These are phyloP conservation scores for Parotia lawesii DNA, from an alignment of 2,113 vertebrate species.

Conservation along the genomic window DNA sequence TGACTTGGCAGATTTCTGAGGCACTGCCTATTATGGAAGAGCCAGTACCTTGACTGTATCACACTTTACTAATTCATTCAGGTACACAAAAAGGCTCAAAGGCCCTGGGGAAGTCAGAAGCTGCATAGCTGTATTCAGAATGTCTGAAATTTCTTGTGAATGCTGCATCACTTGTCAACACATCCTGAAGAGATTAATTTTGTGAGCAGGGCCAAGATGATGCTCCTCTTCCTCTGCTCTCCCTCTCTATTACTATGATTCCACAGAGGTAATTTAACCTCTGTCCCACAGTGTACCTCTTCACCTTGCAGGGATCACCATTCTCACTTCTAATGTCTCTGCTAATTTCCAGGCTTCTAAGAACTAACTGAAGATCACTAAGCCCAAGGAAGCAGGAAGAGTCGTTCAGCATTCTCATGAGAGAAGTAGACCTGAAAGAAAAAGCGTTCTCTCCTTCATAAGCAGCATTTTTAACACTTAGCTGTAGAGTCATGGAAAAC, in stretches of 20 bases:
- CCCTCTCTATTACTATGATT: not conserved
- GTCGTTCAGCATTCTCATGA: not conserved
- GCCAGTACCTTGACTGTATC: not conserved
- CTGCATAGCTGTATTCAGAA: not conserved
- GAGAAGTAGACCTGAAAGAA: not conserved
- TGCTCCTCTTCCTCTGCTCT: not conserved
- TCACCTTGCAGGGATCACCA: not conserved
- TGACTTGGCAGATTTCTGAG: not conserved
- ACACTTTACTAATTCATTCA: not conserved
- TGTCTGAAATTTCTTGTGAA: not conserved
- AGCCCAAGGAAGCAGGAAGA: not conserved
- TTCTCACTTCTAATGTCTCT: not conserved
- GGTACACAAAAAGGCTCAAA: not conserved
- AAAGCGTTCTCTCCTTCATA: not conserved
- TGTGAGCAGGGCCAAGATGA: not conserved
- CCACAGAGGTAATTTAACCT: not conserved
- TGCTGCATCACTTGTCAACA: not conserved
- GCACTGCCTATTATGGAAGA: not conserved
- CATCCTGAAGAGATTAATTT: not conserved
- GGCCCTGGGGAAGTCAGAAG: not conserved
- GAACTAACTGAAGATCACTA: not conserved
- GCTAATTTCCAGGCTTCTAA: not conserved
- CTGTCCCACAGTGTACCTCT: not conserved
- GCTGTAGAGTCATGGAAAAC: not conserved
- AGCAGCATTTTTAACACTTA: not conserved